Conservation (phyloP, 1,140 invertebrate genomes). For the Ceratosolen solmsi region DNA sequence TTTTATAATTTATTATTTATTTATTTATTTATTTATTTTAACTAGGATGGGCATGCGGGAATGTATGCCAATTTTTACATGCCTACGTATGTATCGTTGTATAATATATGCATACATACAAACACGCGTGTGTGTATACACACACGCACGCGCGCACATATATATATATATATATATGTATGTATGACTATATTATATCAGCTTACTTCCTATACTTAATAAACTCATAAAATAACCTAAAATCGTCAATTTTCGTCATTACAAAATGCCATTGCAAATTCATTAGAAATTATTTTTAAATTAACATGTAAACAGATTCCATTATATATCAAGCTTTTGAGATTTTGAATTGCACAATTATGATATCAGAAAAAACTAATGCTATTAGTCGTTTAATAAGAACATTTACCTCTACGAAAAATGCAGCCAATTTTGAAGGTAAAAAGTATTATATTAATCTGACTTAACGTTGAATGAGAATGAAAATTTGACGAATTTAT, state of each 20-base stretch:
- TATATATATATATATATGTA: no score
- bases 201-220: slow-evolving; percentile 10
- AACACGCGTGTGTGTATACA: no score
- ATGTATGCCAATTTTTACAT: no score
- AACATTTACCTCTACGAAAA: neutral
- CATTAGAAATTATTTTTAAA: neutral
- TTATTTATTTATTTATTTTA: no score
- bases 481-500: neutral
- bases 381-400: neutral
- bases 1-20: no score
- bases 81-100: no score
- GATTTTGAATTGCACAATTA: neutral
- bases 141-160: no score
- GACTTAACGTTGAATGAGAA: neutral
- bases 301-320: neutral
- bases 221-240: neutral
- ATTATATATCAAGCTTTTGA: neutral
- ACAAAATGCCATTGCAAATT: neutral
- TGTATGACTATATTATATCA: no score
- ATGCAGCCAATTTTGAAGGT: slow-evolving; percentile 21
- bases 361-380: neutral
- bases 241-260: neutral
- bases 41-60: no score
- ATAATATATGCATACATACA: no score
- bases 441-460: neutral